Base-by-base conservation (phyloP, 2,797 vertebrate genomes). In the Tachyglossus aculeatus region DNA sequence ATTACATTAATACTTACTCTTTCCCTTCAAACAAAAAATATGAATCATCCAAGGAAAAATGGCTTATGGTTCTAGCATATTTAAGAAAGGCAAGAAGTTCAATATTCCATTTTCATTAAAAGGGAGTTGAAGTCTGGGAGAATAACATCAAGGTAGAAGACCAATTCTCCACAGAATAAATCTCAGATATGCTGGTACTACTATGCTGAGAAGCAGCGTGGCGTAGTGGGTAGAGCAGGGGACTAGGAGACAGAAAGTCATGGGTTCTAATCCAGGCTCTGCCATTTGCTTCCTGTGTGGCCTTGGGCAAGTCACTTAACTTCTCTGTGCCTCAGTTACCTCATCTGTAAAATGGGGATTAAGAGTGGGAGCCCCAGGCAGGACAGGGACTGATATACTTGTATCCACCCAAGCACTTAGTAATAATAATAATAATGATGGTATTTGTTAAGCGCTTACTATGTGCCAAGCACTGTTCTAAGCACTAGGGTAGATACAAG, bases 1-100 rank as follows among this genome's bases (percentile, higher is more conserved):
- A 72, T 84, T 87, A 67, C 64, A 66, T 77, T 63, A 54, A 57
- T 85, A 85, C 86, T 89, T 86, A 81, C 66, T 66, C 72, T 88
- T 89, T 82, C 45, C 45, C 87, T 85, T 81, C 62, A 85, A 81
- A 60, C 84, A 70, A 54, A n/a, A 37, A 86, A 22, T 74, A 73
- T 63, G 45, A 85, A 64, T 75, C 40, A 75, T 56, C n/a, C 39
- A 67, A 65, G 27, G 67, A 59, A 43, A 71, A 78, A 58, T 9
- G 3, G 67, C 10, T 50, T 74, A 1, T 54, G 45, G 52, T 73
- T 77, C 40, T 53, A 74, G 60, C n/a, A n/a, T 70, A 56, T 75
- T 83, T 86, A 65, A 54, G 27, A 47, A 54, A 80, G 59, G 40
- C 39, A 74, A 58, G 25, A 51, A 52, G 41, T 70, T 76, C 85